Evolutionary conservation across 2,113 vertebrate species (phyloP).

Genomic region (Acrocephalus arundinaceus): DNA sequence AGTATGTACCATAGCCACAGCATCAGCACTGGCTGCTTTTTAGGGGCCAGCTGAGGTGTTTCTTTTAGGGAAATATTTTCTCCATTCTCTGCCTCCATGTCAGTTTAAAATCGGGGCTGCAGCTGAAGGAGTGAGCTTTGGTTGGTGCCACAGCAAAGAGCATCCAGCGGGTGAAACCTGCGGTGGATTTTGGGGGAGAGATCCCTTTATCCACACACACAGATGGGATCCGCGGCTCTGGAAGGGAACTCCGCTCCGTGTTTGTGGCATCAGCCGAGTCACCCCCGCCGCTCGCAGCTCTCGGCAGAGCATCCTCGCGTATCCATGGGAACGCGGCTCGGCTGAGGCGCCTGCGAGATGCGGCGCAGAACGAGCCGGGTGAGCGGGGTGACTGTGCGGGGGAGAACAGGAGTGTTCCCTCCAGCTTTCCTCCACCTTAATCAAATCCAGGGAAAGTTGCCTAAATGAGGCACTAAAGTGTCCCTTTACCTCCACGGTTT

Average conservation of each 20-base stretch:
- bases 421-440: background rate
- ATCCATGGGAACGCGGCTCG: constrained; percentile 72
- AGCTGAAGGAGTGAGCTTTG: background rate
- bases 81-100: background rate
- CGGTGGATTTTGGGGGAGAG: background rate
- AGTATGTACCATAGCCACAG: background rate
- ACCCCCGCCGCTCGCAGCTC: background rate
- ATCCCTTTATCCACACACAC: background rate
- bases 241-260: constrained; percentile 51
- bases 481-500: background rate
- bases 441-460: background rate
- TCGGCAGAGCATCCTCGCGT: constrained; percentile 20
- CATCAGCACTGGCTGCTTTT: background rate
- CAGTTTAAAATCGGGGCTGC: background rate
- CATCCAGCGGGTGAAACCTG: background rate
- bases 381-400: background rate
- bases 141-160: background rate
- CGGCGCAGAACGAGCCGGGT: constrained; percentile 8
- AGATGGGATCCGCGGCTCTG: constrained; percentile 28
- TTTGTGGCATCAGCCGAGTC: constrained; percentile 66
- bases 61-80: background rate
- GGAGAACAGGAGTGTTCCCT: background rate
- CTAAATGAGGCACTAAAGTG: background rate
- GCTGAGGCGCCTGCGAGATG: constrained; percentile 28
- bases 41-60: accelerated